Evolutionary conservation across 2,797 vertebrate species (phyloP), one percentile per base, ranked within the genome.

Genomic region (Melanotaenia boesemani): DNA sequence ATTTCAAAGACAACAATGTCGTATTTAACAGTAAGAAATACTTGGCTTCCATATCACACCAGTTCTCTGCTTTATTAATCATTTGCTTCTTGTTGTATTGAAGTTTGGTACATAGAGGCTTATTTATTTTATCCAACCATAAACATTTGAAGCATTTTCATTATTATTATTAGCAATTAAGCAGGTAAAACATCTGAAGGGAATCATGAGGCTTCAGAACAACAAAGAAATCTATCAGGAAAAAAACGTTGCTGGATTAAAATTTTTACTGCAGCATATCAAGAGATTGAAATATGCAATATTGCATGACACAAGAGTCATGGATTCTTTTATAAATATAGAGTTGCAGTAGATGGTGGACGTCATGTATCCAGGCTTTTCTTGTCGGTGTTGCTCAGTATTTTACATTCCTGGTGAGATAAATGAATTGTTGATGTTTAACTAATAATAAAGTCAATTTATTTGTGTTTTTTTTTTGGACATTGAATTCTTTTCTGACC

Each of bases 1-100:
- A 99, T 70, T 99, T 99, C 92, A 98, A 96, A 92, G 97, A 99
- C 91, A 98, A 98, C 93, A 99, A 98, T 0, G 91, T 93, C 39
- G 98, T 99, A 39, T 96, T 99, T 83, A 99, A 97, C 82, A 94
- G 98, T 99, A 95, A 96, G 97, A 6, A 63, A 13, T 12, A 24
- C 13, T 11, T 5, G 0, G 48, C 2, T 10, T 68, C 16, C 22
- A 2, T 46, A 7, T 50, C 16, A 67, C n/a, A 60, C n/a, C 59
- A 7, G 3, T 10, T 18, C 20, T 34, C 1, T 32, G 22, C 34
- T 20, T 39, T 58, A 30, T 58, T 20, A 18, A 57, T 57, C 2
- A 0, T 34, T 58, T 28, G 13, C 28, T 15, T 16, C 2, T 58
- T 32, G 18, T 46, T 58, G 2, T 46, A 2, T 4, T 59, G n/a